These are phyloP conservation scores for Salmo trutta DNA, from an alignment of 2,797 vertebrate species.

Conservation along the genomic window DNA sequence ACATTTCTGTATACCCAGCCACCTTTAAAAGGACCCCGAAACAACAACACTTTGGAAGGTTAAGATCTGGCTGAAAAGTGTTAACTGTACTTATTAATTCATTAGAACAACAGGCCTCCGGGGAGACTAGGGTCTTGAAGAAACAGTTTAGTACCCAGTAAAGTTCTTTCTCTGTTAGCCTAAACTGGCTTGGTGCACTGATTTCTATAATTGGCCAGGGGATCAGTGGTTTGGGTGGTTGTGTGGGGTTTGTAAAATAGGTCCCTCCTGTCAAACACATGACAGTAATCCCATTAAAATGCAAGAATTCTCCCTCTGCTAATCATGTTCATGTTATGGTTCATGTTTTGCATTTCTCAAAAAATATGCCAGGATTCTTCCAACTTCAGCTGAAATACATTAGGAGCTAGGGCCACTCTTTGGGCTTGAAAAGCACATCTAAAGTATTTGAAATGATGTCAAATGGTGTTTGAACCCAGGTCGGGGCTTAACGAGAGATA, in stretches of 20 bases:
- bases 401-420: background rate
- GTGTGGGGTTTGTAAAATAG: background rate
- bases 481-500: background rate
- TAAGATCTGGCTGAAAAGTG: background rate
- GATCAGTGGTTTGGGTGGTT: background rate
- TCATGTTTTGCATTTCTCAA: slow-evolving; percentile 6
- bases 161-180: background rate
- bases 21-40: background rate
- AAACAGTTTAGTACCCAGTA: background rate
- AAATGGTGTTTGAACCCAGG: background rate
- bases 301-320: slow-evolving; percentile 29
- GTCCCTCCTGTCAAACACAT: slow-evolving; percentile 39
- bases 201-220: background rate
- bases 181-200: background rate
- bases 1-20: background rate
- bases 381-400: slow-evolving; percentile 21
- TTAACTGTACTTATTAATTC: background rate
- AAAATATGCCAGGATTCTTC: slow-evolving; percentile 20
- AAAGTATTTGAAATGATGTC: background rate
- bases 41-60: background rate
- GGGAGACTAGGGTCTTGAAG: background rate
- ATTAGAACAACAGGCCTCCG: background rate
- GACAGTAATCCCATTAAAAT: slow-evolving; percentile 53
- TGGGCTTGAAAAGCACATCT: background rate
- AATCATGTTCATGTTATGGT: background rate